Conservation (phyloP, 2,888 invertebrate species). For the Apamea sordens region DNA sequence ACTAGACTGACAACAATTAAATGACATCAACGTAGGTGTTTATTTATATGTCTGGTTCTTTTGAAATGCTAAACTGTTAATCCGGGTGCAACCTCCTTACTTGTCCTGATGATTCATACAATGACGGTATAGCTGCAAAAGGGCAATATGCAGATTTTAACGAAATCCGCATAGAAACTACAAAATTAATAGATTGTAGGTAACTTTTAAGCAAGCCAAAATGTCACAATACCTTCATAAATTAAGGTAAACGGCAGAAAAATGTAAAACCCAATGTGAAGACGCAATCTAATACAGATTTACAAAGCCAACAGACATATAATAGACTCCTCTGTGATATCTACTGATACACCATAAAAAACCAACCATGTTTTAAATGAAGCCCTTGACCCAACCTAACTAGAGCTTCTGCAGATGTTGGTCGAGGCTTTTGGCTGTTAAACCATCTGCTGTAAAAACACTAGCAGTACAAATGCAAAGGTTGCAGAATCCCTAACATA, state of each 20-base stretch:
- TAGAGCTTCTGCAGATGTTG: background rate
- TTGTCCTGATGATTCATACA: slow-evolving; percentile 29
- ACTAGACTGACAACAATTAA: background rate
- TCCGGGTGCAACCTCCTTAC: slow-evolving; percentile 33
- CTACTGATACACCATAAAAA: background rate
- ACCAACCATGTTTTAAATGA: background rate
- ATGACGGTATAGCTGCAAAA: slow-evolving; percentile 2
- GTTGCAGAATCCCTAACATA: background rate
- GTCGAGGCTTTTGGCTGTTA: background rate
- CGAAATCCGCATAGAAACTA: background rate
- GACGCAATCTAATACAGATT: background rate
- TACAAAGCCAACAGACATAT: background rate
- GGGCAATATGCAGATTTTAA: background rate
- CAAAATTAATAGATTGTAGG: background rate
- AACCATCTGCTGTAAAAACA: background rate
- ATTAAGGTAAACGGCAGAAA: background rate
- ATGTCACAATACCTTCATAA: background rate
- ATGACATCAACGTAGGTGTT: slow-evolving; percentile 32
- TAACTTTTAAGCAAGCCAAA: background rate
- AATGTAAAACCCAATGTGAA: background rate
- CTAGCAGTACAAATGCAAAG: background rate
- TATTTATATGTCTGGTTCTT: slow-evolving; percentile 16
- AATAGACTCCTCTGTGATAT: background rate
- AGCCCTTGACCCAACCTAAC: slow-evolving; percentile 10
- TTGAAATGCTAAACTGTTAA: slow-evolving; percentile 45